Percentiles rank a stretch among this genome's conserved stretches.
These are phyloP conservation scores for Brachymystax lenok DNA, from an alignment of 2,797 vertebrate genomes.

Conservation along the genomic window DNA sequence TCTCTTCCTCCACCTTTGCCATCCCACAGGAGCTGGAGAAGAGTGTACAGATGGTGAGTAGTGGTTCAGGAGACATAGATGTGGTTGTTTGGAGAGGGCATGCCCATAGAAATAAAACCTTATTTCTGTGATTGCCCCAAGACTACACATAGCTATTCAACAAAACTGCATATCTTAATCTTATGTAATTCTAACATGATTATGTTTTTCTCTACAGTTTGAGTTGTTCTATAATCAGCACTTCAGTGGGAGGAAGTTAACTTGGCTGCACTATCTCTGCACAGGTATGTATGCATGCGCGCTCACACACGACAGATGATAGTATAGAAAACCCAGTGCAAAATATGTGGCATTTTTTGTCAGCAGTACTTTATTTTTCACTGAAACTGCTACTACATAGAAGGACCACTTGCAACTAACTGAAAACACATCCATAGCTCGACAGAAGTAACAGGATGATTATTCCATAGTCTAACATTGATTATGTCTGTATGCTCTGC, in stretches of 20 bases:
- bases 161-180: background rate
- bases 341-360: too few species aligned
- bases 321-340: background rate
- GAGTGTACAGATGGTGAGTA: constrained; percentile 98
- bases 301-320: background rate
- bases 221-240: constrained; percentile 99
- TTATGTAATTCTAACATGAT: constrained; percentile 1
- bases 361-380: background rate
- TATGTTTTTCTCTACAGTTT: constrained; percentile 79
- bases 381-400: background rate
- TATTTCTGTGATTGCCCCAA: background rate
- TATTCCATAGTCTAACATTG: background rate
- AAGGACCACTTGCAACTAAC: background rate
- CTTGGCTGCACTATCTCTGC: constrained; percentile 98
- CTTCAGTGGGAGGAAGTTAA: constrained; percentile 98
- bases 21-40: constrained; percentile 99
- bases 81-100: background rate
- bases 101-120: background rate
- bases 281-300: constrained; percentile 82
- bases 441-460: background rate
- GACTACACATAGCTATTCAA: background rate
- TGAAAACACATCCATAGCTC: too few species aligned
- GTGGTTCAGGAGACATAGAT: background rate
- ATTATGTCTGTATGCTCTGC: background rate
- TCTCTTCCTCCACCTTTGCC: constrained; percentile 96